Percentiles rank a stretch among this genome's conserved stretches.
Conservation (phyloP, 2,888 invertebrate species). For the Orthonevra nobilis region DNA sequence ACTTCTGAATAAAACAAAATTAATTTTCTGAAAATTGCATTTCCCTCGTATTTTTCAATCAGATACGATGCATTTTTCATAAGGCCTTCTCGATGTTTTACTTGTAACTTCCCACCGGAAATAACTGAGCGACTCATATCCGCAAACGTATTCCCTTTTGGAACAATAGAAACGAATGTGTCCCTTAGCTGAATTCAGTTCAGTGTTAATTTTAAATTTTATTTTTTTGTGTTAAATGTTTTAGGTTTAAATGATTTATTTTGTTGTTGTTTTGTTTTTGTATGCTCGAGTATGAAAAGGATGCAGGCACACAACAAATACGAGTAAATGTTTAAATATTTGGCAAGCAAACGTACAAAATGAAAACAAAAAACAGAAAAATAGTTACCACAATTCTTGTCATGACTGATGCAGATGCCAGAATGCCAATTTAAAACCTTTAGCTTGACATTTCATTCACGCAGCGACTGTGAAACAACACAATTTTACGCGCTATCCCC, state of each 20-base stretch:
- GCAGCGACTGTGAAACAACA: conserved; percentile 22
- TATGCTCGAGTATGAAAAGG: not conserved
- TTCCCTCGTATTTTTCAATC: conserved; percentile 39
- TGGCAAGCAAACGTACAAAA: not conserved
- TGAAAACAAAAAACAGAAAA: not conserved
- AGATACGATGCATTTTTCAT: conserved; percentile 36
- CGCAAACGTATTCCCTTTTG: conserved; percentile 2
- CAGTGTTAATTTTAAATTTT: too few relatives aligned
- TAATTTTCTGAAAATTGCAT: conserved; percentile 14
- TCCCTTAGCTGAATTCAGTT: too few relatives aligned
- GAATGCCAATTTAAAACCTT: conserved; percentile 14
- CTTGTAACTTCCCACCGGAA: not conserved
- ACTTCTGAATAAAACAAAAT: conserved; percentile 33
- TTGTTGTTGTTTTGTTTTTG: conserved; percentile 3
- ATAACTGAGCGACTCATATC: conserved; percentile 2
- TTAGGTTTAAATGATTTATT: conserved; percentile 3
- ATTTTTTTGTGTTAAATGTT: conserved; percentile 22
- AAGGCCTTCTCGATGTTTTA: conserved; percentile 1
- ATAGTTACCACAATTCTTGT: conserved; percentile 61
- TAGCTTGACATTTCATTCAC: conserved; percentile 53
- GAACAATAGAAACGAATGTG: conserved; percentile 10
- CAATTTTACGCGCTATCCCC: conserved; percentile 58
- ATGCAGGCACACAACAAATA: conserved; percentile 40
- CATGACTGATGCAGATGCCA: conserved; percentile 42
- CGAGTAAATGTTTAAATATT: not conserved